Evolutionary conservation across 2,888 invertebrate genomes (phyloP), one percentile per base, ranked within the genome.

Genomic region (Eubasilissa splendida): DNA sequence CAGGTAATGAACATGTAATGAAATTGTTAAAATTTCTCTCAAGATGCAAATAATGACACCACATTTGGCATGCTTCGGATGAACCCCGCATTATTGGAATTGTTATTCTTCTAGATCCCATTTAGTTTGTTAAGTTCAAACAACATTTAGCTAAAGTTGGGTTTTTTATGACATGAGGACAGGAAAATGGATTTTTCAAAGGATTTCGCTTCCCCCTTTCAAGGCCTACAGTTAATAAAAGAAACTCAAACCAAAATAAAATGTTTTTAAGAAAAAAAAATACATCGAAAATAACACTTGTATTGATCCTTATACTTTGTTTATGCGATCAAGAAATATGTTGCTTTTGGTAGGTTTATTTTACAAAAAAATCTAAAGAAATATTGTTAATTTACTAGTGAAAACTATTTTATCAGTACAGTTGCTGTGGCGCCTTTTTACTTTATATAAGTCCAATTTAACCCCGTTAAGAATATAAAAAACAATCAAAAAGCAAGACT

Each of bases 91-190:
- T 76, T 54, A 76, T 53, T 76, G 53, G 59, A 77, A 80, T 79
- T 76, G 80, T 80, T 80, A 80, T 80, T 80, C 76, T 80, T 80
- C 66, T 76, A 76, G 77, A 77, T 80, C 80, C 76, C 80, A 70
- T 60, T 70, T 11, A 63, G 70, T 65, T 63, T 50, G 65, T 73
- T 70, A 76, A 70, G 79, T 79, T 54, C 52, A 52, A 78, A 73
- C 78, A 71, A 78, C 42, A 60, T 14, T 66, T 56, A 31, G 12
- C n/a, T 71, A 56, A 42, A 73, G 73, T 73, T 73, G 65, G 78
- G 65, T 78, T 73, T 73, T n/a, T 31, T 9, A 50, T 78, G 63
- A 60, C 22, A 73, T 54, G 33, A 60, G 54, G 54, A n/a, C 73
- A 73, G 73, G n/a, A 73, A 58, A 31, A 22, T 56, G 31, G 53